These are phyloP conservation scores for Tiliacea citrago DNA, from an alignment of 2,888 invertebrate genomes.

Conservation along the genomic window DNA sequence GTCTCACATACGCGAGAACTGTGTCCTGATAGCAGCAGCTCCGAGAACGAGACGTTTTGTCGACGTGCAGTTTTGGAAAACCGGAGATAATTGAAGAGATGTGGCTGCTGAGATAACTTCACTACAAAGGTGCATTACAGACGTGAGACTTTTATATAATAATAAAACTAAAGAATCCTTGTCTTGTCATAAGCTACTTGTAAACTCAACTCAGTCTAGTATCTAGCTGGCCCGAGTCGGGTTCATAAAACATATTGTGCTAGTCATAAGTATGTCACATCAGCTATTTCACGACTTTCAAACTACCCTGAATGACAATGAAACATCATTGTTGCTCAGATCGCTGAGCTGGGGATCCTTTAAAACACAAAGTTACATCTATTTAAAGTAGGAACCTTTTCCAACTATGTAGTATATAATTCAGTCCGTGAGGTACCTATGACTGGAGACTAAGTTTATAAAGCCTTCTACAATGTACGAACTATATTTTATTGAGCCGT, in stretches of 20 bases:
- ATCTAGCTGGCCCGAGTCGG: too few species aligned
- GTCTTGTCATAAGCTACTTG: not conserved
- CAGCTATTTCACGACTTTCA: slow-evolving; percentile 18
- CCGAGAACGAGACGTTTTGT: not conserved
- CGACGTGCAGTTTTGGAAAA: not conserved
- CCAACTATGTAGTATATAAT: slow-evolving; percentile 24
- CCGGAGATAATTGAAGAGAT: too few species aligned
- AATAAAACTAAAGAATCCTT: not conserved
- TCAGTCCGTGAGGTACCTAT: not conserved
- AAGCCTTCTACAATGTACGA: slow-evolving; percentile 10
- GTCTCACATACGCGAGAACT: not conserved
- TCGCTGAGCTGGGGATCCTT: not conserved
- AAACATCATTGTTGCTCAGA: slow-evolving; percentile 31
- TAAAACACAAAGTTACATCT: slow-evolving; percentile 6
- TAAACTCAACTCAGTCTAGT: not conserved
- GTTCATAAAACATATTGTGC: slow-evolving; percentile 1
- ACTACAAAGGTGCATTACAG: too few species aligned
- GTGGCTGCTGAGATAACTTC: not conserved
- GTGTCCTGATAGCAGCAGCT: slow-evolving; percentile 6
- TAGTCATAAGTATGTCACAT: slow-evolving; percentile 4
- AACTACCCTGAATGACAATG: not conserved
- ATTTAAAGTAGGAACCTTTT: not conserved
- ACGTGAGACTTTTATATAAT: not conserved
- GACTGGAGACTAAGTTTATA: slow-evolving; percentile 5
- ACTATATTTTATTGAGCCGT: not conserved